These are phyloP conservation scores for Calvadosia cruxmelitensis DNA, from an alignment of 30 jellyfish, hydroid and myxozoan genomes.

Conservation along the genomic window DNA sequence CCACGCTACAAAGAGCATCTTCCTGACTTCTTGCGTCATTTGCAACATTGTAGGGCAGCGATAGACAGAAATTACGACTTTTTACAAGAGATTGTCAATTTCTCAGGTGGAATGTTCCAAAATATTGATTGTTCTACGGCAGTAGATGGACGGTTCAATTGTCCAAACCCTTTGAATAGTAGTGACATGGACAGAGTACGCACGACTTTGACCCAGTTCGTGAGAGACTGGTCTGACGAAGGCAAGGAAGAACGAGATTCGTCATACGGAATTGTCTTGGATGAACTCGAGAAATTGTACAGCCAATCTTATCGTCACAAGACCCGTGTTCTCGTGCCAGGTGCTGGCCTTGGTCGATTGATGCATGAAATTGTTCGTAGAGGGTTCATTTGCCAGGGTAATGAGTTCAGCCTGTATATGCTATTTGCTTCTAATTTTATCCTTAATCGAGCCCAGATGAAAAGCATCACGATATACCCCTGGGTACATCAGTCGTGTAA, in stretches of 20 bases:
- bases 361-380: conserved; percentile 72
- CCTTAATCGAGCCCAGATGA: conserved; percentile 21
- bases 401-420: conserved; percentile 89
- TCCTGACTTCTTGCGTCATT: conserved; percentile 27
- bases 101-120: conserved; percentile 61
- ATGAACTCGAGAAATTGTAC: conserved; percentile 40
- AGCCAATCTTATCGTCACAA: conserved; percentile 16
- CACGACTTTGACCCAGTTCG: conserved; percentile 82
- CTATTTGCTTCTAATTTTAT: conserved; percentile 88
- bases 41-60: conserved; percentile 37
- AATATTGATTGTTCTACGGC: conserved; percentile 40
- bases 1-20: conserved; percentile 43
- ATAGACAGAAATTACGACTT: conserved; percentile 55
- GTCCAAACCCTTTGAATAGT: conserved; percentile 19
- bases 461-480: conserved; percentile 56
- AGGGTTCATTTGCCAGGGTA: conserved; percentile 87
- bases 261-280: conserved; percentile 48
- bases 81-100: conserved; percentile 23
- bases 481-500: conserved; percentile 94
- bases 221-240: conserved; percentile 92
- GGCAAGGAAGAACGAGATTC: conserved; percentile 68
- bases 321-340: conserved; percentile 77
- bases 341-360: conserved; percentile 97
- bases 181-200: conserved; percentile 73
- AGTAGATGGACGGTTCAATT: background rate